Base-by-base conservation (phyloP, 2,113 vertebrate species). In the Silurus glanis region DNA sequence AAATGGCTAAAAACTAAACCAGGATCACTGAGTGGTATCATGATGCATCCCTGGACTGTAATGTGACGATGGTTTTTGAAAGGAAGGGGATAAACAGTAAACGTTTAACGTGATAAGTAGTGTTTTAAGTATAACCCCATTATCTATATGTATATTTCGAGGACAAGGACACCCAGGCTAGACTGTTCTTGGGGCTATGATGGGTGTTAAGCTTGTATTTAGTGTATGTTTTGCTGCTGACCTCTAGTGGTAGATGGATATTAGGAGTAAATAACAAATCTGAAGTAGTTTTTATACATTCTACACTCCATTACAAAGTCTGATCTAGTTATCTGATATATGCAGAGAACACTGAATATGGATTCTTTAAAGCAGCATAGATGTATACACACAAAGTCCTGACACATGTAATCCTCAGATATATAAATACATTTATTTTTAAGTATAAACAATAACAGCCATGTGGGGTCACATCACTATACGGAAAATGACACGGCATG, bases 181-280 rank as follows among this genome's bases (percentile, higher is more conserved):
- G 53, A 55, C 10, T 55, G 23, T 25, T 23, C 2, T 2, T 82
- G 16, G 19, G 21, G 8, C 1, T 25, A 25, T 56, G 75, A 28
- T 53, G 23, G n/a, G n/a, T 78, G 16, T 12, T 23, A 21, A 17
- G 25, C 64, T 72, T 4, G 2, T 76, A 55, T 76, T 75, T 72
- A 49, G 28, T 72, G 53, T 6, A 71, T 28, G 66, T 75, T 19
- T 74, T 75, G 69, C 19, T 4, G 59, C 71, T 75, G 83, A n/a
- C 83, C 58, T 84, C 58, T 64, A 75, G 56, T 75, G 69, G 69
- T 74, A 75, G 47, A 10, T 5, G 21, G 49, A 75, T 51, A 14
- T 51, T 71, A 28, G 0, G 9, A 6, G 5, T 67, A 28, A 28
- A 67, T 28, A 7, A 66, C 0, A 14, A 28, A 5, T 69, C 13